Base-by-base conservation (phyloP, 2,888 invertebrate genomes). In the Pollenia griseotomentosa region DNA sequence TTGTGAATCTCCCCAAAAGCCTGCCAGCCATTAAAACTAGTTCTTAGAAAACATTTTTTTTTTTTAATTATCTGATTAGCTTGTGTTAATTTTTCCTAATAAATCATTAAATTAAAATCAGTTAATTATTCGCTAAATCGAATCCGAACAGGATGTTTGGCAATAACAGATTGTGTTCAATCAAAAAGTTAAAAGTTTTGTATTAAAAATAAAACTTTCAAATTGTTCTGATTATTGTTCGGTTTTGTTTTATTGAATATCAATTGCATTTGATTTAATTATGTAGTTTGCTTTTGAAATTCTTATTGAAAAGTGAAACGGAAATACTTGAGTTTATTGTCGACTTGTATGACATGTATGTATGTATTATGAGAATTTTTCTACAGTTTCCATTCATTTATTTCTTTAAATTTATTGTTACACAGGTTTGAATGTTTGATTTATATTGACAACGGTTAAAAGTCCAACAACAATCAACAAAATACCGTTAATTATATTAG, bases 281-380 rank as follows among this genome's bases (percentile, higher is more conserved):
- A 23, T n/a, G 9, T 11, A 40, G 66, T 33, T 44, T 75, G 59
- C 16, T 33, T 42, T n/a, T 48, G 42, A 70, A 77, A 63, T 46
- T 46, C 40, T 71, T 77, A 55, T 70, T 63, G 55, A 63, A 77
- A 77, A 77, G 33, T 83, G 77, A 83, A 85, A 80, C 84, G 79
- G 84, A 85, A 85, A 85, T 85, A 74, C 42, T 74, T 16, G 11
- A 16, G 12, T 19, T 40, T 68, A 9, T 75, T 68, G 53, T 68
- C 79, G 53, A 53, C 33, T 14, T 68, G 65, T 40, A 48, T 19
- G 63, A 40, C n/a, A n/a, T n/a, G n/a, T n/a, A n/a, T n/a, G 44
- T 16, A 11, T 66, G 65, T 40, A 48, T 40, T 77, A 23, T 77
- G 53, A 83, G 70, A 77, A 63, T 63, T 70, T 65, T 68, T 61